These are phyloP conservation scores for Gisinianus flammeolus DNA, from an alignment of 2,888 invertebrate genomes.

Conservation along the genomic window DNA sequence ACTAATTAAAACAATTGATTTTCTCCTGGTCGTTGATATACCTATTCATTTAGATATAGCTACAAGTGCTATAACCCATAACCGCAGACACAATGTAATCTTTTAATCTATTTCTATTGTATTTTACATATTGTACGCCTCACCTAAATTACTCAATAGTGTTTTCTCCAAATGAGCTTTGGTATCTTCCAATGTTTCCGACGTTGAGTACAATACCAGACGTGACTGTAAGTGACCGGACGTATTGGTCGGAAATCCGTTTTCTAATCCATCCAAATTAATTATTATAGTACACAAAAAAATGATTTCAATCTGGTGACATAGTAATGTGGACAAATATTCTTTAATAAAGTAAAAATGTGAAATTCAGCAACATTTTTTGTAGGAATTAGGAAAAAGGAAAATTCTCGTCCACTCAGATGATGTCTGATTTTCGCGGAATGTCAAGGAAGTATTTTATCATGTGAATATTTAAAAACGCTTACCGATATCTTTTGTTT, in stretches of 20 bases:
- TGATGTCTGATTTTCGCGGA: not conserved
- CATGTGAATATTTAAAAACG: slow-evolving; percentile 34
- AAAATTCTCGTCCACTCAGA: not conserved
- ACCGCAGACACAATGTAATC: too few relatives aligned
- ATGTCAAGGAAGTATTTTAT: not conserved
- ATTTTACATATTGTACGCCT: too few relatives aligned
- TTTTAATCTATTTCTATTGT: too few relatives aligned
- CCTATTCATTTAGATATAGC: too few relatives aligned
- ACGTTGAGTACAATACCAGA: slow-evolving; percentile 75
- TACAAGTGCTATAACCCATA: too few relatives aligned
- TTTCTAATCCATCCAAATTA: too few relatives aligned
- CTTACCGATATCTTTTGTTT: slow-evolving; percentile 54
- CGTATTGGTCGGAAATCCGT: not conserved
- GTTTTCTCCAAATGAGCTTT: slow-evolving; percentile 90
- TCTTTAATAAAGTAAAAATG: too few relatives aligned
- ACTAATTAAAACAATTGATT: too few relatives aligned
- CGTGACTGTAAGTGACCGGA: slow-evolving; percentile 49
- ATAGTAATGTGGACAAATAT: too few relatives aligned
- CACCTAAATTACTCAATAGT: slow-evolving; percentile 84
- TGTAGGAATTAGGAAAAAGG: not conserved
- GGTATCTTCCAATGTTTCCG: slow-evolving; percentile 89
- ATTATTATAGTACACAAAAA: too few relatives aligned
- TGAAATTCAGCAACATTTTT: too few relatives aligned
- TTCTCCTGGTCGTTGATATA: not conserved
- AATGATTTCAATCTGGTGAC: too few relatives aligned